phyloP scores from a whole-genome alignment of 2,113 vertebrate species.

The Rafetus swinhoei region DNA sequence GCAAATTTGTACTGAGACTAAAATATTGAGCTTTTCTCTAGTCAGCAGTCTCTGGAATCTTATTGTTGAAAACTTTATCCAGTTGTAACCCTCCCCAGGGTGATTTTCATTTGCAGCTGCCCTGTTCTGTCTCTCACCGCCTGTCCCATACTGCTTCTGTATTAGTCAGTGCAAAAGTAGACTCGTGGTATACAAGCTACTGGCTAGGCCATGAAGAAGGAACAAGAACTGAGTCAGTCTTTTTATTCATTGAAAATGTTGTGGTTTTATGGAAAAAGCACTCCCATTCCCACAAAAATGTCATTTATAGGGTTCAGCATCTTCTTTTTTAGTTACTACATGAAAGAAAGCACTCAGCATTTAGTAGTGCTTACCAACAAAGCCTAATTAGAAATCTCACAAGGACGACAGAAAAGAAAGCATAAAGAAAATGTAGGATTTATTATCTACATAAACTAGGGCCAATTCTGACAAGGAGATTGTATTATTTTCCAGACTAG shows the following conservation, averaged over 20 bases:
- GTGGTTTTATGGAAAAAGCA: slow-evolving; percentile 7
- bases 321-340: slow-evolving; percentile 13
- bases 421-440: slow-evolving; percentile 55
- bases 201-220: slow-evolving; percentile 29
- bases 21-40: slow-evolving; percentile 87
- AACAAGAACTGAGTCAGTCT: slow-evolving; percentile 28
- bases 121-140: slow-evolving; percentile 79
- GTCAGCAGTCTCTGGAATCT: slow-evolving; percentile 90
- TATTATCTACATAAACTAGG: slow-evolving; percentile 68
- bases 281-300: slow-evolving; percentile 22
- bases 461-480: slow-evolving; percentile 14
- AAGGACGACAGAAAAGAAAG: not conserved
- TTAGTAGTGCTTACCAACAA: not conserved
- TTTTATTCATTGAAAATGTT: not conserved
- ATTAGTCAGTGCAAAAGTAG: slow-evolving; percentile 52
- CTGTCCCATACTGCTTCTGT: slow-evolving; percentile 63
- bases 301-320: slow-evolving; percentile 42
- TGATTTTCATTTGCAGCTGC: slow-evolving; percentile 87
- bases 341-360: slow-evolving; percentile 16
- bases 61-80: slow-evolving; percentile 90
- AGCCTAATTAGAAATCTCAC: slow-evolving; percentile 21
- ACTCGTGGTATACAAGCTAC: slow-evolving; percentile 3
- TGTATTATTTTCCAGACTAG: not conserved
- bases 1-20: slow-evolving; percentile 89
- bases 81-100: slow-evolving; percentile 84